Conservation (phyloP, 2,113 vertebrate genomes). For the Accipiter cooperii region DNA sequence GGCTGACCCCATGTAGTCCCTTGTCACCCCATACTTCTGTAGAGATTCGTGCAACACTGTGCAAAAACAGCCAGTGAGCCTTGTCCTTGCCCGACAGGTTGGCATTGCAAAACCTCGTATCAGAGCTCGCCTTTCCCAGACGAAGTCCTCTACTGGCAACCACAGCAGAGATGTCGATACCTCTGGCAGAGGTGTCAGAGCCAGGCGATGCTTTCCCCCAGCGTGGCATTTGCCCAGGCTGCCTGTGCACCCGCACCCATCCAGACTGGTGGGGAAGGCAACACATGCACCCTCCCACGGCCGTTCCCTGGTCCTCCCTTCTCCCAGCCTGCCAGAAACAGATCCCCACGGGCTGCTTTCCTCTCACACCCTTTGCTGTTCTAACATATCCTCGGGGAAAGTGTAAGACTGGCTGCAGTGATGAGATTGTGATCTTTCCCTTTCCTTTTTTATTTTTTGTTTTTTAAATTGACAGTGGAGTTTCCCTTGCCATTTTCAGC, state of each 20-base stretch:
- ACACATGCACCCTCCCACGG: background rate
- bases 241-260: background rate
- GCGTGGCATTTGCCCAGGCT: background rate
- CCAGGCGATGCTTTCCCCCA: background rate
- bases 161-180: background rate
- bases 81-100: background rate
- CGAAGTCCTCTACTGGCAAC: background rate
- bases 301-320: background rate
- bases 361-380: background rate
- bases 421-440: constrained; percentile 5
- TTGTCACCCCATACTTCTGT: background rate
- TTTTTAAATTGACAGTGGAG: background rate
- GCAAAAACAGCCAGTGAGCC: background rate
- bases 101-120: background rate
- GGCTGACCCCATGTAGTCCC: background rate
- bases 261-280: background rate
- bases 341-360: background rate
- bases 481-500: constrained; percentile 45
- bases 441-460: background rate
- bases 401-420: background rate
- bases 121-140: background rate
- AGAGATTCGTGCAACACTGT: background rate
- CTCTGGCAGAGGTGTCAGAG: background rate
- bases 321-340: background rate
- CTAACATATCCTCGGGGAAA: background rate